A percentile compares a stretch with the other conserved stretches of the same genome.
Evolutionary conservation across 2,888 invertebrate species (phyloP).

Genomic region (Andrena bucephala): DNA sequence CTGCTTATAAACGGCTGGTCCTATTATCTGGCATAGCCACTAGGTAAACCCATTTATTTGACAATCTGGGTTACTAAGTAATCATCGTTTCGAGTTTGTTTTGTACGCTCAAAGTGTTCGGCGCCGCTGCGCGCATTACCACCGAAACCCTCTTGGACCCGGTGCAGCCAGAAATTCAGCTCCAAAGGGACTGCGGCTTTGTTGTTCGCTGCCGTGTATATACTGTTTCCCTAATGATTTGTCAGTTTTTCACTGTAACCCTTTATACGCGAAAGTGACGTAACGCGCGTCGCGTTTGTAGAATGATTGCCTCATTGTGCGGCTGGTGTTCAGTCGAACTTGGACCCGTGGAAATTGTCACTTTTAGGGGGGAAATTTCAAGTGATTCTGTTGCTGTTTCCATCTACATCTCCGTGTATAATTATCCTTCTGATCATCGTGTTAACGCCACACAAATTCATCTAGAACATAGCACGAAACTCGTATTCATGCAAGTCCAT

Average conservation of each 20-base stretch:
- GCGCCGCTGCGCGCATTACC: conserved; percentile 8
- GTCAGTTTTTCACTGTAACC: neutral
- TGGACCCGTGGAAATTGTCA: neutral
- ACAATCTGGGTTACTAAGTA: conserved; percentile 16
- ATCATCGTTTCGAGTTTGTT: conserved; percentile 36
- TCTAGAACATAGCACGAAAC: too few relatives aligned
- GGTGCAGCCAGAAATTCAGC: conserved; percentile 4
- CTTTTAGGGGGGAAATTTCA: neutral
- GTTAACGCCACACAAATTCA: too few relatives aligned
- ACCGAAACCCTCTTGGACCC: neutral
- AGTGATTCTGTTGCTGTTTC: too few relatives aligned
- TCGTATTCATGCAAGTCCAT: too few relatives aligned
- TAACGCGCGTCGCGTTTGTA: neutral
- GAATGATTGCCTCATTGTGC: neutral
- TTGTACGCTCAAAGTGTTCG: conserved; percentile 27
- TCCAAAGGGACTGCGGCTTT: conserved; percentile 25
- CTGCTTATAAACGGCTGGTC: conserved; percentile 15
- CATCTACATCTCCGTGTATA: too few relatives aligned
- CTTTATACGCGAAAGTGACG: neutral
- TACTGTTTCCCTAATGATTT: conserved; percentile 1
- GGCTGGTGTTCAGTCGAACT: too few relatives aligned
- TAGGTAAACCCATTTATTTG: conserved; percentile 27
- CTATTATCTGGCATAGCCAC: conserved; percentile 30
- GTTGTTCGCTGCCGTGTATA: neutral
- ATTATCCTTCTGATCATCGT: too few relatives aligned